Conservation (phyloP, 2,113 vertebrate genomes). For the Cyphomyrus discorhynchus region DNA sequence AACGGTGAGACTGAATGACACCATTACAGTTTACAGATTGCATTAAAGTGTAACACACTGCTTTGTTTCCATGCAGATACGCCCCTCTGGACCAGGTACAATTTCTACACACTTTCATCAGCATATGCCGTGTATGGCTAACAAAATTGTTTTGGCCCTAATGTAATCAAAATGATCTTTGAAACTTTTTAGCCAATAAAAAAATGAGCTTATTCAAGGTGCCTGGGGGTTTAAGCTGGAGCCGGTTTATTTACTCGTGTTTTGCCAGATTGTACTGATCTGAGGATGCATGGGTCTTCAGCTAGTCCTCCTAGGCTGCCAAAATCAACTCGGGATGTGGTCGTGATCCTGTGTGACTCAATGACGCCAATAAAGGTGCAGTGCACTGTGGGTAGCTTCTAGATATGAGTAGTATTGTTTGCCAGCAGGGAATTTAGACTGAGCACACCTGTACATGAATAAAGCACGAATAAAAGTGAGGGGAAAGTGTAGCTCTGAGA, state of each 20-base stretch:
- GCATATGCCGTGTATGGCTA: neutral
- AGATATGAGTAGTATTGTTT: neutral
- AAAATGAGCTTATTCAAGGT: neutral
- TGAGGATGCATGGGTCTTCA: neutral
- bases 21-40: neutral
- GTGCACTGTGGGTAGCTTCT: neutral
- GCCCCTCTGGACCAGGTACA: neutral
- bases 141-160: neutral
- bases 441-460: neutral
- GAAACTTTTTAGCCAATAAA: neutral
- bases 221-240: neutral
- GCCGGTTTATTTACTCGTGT: neutral
- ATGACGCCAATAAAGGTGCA: neutral
- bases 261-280: neutral
- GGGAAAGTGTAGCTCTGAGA: neutral
- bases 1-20: neutral
- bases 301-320: neutral
- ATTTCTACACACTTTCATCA: neutral
- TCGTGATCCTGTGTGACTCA: neutral
- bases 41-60: neutral
- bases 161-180: neutral
- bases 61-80: neutral
- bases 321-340: neutral
- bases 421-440: neutral
- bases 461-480: neutral